These are phyloP conservation scores for Peromyscus melanophrys DNA, from an alignment of 2,797 vertebrate species.

Conservation along the genomic window DNA sequence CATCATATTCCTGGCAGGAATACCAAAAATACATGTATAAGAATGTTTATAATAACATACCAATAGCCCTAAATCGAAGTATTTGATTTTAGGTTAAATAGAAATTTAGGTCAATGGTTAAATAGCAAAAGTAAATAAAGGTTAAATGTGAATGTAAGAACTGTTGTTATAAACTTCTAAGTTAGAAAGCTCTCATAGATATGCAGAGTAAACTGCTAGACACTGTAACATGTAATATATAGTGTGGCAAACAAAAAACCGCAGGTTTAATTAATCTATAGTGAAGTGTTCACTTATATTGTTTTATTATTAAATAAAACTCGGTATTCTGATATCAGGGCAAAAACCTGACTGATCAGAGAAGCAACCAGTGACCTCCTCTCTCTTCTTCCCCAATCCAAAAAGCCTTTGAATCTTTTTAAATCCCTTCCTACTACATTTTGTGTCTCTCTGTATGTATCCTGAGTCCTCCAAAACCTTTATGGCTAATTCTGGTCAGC, in stretches of 20 bases:
- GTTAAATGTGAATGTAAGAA: not conserved
- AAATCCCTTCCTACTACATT: no score
- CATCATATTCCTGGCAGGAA: not conserved
- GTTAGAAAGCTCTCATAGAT: not conserved
- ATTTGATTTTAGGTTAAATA: no score
- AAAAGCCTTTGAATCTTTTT: no score
- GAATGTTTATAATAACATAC: not conserved
- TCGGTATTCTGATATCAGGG: no score
- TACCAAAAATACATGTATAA: not conserved
- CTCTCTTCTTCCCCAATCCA: no score
- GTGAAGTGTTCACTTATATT: no score
- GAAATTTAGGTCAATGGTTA: not conserved
- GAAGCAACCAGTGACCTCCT: no score
- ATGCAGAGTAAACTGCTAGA: not conserved
- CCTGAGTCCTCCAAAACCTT: no score
- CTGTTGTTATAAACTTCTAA: not conserved
- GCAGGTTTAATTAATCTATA: not conserved
- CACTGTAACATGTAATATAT: not conserved
- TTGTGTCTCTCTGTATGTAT: no score
- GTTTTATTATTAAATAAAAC: no score
- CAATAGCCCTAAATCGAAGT: not conserved
- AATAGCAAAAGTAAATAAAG: not conserved
- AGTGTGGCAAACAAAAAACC: not conserved
- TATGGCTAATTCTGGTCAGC: no score
- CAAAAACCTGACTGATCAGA: no score